These are phyloP conservation scores for Drosophila rellima DNA, from an alignment of 2,888 invertebrate species.

Conservation along the genomic window DNA sequence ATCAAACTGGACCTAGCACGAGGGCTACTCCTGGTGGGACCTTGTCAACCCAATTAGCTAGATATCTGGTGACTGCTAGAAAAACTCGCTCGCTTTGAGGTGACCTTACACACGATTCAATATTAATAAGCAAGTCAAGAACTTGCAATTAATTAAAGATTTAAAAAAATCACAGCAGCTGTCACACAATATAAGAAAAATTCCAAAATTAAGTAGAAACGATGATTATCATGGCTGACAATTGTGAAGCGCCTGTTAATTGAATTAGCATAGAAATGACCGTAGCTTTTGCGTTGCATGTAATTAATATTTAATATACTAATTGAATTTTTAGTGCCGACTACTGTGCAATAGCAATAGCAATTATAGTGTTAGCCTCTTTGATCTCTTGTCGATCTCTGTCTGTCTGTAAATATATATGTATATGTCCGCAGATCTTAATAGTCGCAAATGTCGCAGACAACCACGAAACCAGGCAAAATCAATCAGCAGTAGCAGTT, in stretches of 20 bases:
- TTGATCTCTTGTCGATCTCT: conserved; percentile 46
- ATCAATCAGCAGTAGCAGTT: conserved; percentile 5
- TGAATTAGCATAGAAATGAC: conserved; percentile 65
- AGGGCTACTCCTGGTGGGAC: conserved; percentile 63
- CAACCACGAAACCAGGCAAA: conserved; percentile 35
- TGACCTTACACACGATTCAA: conserved; percentile 63
- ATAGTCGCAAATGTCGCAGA: conserved; percentile 63
- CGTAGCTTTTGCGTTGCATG: conserved; percentile 39
- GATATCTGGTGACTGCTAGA: conserved; percentile 43
- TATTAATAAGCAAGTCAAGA: conserved; percentile 54
- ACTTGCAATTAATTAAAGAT: conserved; percentile 38
- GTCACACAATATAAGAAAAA: conserved; percentile 12
- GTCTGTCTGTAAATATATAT: conserved; percentile 3
- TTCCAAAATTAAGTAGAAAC: conserved; percentile 11
- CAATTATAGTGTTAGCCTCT: conserved; percentile 50
- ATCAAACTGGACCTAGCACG: conserved; percentile 44
- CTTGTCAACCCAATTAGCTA: conserved; percentile 49
- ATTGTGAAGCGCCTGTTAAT: conserved; percentile 53
- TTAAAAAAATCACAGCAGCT: conserved; percentile 21
- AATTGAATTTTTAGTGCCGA: conserved; percentile 66
- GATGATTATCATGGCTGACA: conserved; percentile 40
- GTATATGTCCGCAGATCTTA: conserved; percentile 52
- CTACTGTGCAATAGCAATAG: conserved; percentile 60
- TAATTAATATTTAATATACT: conserved; percentile 74
- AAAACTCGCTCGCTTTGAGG: conserved; percentile 72